Conservation (phyloP, 2,797 vertebrate genomes). For the Alauda arvensis region DNA sequence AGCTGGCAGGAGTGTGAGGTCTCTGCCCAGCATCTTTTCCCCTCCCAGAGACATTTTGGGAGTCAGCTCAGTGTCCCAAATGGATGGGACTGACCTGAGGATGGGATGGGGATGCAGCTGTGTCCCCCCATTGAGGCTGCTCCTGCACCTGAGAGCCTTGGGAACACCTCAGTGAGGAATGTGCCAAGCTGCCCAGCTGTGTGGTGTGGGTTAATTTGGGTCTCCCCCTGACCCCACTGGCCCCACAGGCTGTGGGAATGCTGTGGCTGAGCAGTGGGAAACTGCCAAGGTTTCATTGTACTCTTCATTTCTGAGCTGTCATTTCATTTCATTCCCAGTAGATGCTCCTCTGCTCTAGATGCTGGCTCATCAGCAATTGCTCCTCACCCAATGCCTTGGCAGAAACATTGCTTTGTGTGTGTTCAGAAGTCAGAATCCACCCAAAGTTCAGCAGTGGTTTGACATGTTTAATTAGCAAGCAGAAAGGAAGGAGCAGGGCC, state of each 20-base stretch:
- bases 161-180: not conserved
- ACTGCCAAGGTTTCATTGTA: not conserved
- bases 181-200: not conserved
- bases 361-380: not conserved
- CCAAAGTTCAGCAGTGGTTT: not conserved
- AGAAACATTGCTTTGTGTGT: not conserved
- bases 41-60: not conserved
- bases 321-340: conserved; percentile 39
- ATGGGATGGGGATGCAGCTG: not conserved
- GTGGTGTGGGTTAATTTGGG: not conserved
- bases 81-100: too few relatives aligned
- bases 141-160: not conserved
- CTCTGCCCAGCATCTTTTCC: not conserved
- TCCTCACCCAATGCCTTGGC: not conserved
- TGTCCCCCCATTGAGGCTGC: not conserved
- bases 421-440: not conserved
- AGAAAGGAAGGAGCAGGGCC: not conserved
- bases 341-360: conserved; percentile 4
- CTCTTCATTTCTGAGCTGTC: conserved; percentile 10
- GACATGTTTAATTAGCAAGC: not conserved
- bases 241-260: not conserved
- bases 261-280: not conserved
- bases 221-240: not conserved
- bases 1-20: not conserved
- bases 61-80: too few relatives aligned